Percentiles rank a stretch among this genome's conserved stretches.
Evolutionary conservation across 2,113 vertebrate species (phyloP).

Genomic region (Eulacestoma nigropectus): DNA sequence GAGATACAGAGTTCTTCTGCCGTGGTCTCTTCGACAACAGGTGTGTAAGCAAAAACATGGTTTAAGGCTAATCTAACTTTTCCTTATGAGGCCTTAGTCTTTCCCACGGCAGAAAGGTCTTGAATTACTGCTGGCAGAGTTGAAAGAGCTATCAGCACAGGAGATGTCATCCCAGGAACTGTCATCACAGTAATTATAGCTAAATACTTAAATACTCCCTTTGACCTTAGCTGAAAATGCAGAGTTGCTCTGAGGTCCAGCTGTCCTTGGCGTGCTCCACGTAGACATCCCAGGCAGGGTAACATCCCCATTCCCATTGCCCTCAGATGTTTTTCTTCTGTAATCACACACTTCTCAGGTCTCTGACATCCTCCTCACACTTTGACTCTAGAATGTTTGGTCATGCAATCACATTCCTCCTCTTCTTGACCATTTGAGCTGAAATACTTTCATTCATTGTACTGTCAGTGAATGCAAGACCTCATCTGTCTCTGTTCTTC

Average conservation of each 20-base stretch:
- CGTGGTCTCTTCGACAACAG: slow-evolving; percentile 14
- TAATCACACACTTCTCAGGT: not conserved
- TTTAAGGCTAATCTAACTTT: not conserved
- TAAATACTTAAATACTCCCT: not conserved
- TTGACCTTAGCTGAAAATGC: not conserved
- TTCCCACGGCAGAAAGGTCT: not conserved
- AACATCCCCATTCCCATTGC: not conserved
- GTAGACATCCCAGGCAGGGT: not conserved
- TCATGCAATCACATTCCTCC: not conserved
- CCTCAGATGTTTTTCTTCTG: not conserved
- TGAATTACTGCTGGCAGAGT: not conserved
- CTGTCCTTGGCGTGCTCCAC: not conserved
- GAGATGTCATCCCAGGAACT: not conserved
- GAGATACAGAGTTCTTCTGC: slow-evolving; percentile 81
- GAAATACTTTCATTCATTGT: not conserved
- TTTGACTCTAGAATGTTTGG: not conserved
- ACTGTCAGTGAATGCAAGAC: not conserved
- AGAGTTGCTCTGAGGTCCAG: not conserved
- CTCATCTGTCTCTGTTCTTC: not conserved
- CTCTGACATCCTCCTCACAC: not conserved
- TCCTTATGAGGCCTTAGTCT: not conserved
- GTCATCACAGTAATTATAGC: not conserved
- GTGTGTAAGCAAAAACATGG: not conserved
- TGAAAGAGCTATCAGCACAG: not conserved
- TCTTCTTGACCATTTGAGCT: not conserved